These are phyloP conservation scores for Sinhomidia bicolor DNA, from an alignment of 2,888 invertebrate genomes.

Conservation along the genomic window DNA sequence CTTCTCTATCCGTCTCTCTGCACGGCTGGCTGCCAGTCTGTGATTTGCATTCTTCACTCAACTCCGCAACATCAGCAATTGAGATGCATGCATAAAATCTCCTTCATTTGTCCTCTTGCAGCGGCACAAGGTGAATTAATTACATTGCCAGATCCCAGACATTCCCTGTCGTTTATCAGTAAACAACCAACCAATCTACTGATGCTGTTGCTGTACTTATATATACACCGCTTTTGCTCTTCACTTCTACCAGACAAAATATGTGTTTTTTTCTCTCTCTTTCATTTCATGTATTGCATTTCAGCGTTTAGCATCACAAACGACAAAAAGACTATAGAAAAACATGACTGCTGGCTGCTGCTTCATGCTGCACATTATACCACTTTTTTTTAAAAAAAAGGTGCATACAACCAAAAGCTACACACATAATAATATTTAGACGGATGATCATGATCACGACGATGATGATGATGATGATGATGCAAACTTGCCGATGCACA, in stretches of 20 bases:
- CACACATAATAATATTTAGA: conserved; percentile 6
- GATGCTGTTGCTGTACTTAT: not conserved
- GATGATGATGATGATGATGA: conserved; percentile 22
- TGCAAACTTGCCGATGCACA: conserved; percentile 28
- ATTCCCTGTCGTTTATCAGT: conserved; percentile 36
- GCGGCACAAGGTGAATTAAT: conserved; percentile 69
- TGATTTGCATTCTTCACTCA: conserved; percentile 48
- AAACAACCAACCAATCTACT: not conserved
- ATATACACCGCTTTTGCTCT: conserved; percentile 13
- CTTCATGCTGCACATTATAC: not conserved
- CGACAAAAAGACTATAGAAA: conserved; percentile 9
- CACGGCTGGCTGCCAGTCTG: not conserved
- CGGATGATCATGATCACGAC: not conserved
- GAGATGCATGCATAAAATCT: conserved; percentile 69
- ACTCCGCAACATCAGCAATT: conserved; percentile 42
- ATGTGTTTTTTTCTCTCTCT: conserved; percentile 23
- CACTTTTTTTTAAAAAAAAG: conserved; percentile 21
- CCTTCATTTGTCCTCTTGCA: conserved; percentile 71
- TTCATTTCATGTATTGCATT: conserved; percentile 43
- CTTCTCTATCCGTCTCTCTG: not conserved
- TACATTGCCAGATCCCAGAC: conserved; percentile 67
- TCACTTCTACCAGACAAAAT: conserved; percentile 8
- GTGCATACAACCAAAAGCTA: conserved; percentile 5
- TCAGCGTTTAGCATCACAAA: conserved; percentile 9
- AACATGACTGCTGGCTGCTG: not conserved